Conservation (phyloP, 1,140 invertebrate species). For the Heterodera schachtii region DNA sequence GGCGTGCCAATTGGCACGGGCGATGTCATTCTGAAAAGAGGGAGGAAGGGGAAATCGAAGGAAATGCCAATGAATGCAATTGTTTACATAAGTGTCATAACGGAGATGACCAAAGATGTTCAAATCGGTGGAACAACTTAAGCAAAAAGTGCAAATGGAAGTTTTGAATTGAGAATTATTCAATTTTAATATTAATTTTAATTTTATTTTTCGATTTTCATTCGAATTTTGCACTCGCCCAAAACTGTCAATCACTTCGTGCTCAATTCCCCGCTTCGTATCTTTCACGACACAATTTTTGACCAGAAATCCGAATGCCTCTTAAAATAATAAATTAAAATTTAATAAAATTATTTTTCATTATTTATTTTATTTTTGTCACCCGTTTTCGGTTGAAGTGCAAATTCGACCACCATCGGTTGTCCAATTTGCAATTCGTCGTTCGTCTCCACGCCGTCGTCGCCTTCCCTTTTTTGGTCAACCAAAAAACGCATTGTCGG, state of each 20-base stretch:
- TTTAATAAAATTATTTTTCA: not conserved
- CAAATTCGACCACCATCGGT: slow-evolving; percentile 57
- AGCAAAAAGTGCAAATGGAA: slow-evolving; percentile 6
- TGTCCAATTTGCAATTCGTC: slow-evolving; percentile 55
- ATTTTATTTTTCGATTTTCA: no score
- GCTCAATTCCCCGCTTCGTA: slow-evolving; percentile 51
- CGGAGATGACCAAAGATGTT: slow-evolving; percentile 63
- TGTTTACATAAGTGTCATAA: slow-evolving; percentile 60
- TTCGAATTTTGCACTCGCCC: slow-evolving; percentile 40
- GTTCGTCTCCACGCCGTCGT: slow-evolving; percentile 53
- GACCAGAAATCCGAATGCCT: slow-evolving; percentile 63
- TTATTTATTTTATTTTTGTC: not conserved
- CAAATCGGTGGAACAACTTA: slow-evolving; percentile 63
- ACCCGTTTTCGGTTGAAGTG: slow-evolving; percentile 60
- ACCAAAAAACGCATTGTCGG: slow-evolving; percentile 55
- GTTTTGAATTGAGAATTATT: no score
- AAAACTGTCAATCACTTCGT: slow-evolving; percentile 58
- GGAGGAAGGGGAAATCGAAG: not conserved
- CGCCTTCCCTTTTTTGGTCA: slow-evolving; percentile 55
- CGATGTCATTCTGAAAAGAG: slow-evolving; percentile 52
- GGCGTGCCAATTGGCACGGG: slow-evolving; percentile 60
- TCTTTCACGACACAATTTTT: slow-evolving; percentile 59
- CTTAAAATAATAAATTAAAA: slow-evolving; percentile 37
- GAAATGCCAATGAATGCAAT: slow-evolving; percentile 1
- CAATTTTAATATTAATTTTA: no score